Base-by-base conservation (phyloP, 1,140 invertebrate species). In the Eupristina koningsbergeri region DNA sequence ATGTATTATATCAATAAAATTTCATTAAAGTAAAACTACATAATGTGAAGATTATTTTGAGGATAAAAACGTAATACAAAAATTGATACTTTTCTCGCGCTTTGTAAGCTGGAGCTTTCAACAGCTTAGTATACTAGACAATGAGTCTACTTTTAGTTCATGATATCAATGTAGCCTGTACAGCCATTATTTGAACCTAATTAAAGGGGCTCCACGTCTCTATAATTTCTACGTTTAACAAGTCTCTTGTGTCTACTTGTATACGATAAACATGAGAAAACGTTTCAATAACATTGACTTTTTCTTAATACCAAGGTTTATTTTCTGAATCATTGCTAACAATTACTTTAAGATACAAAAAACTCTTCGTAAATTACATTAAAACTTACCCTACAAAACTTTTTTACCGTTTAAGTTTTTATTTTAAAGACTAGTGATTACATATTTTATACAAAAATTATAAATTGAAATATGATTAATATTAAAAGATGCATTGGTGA, bases 121-220 rank as follows among this genome's bases (percentile, higher is more conserved):
- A 29, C 69, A 6, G 71, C 41, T 19, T 29, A 26, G 19, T n/a
- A 41, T 45, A 71, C 9, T 26, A 69, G 53, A 80, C 76, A 80
- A 79, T 74, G 76, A 77, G 67, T 74, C 53, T 61, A 73, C 73
- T n/a, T 83, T 83, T 84, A 79, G 53, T 80, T 64, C 31, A 31
- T 50, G 67, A 63, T 61, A 75, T 29, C 41, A 36, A 39, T 64
- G 50, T 31, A 29, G 0, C 41, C 0, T 58, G 74, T 67, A 47
- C 41, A 58, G 76, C 11, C 50, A 64, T 61, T 84, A 71, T 84
- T 84, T 39, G 71, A 84, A 84, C 77, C 78, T 80, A 84, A 84
- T 84, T 84, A 80, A 84, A 75, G 71, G 71, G 39, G 11, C 29
- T 7, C 58, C 45, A 39, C 19, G 41, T 77, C 39, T 67, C 63